Evolutionary conservation across 2,113 vertebrate genomes (phyloP), one percentile per base, ranked within the genome.

Genomic region (Oreochromis aureus): DNA sequence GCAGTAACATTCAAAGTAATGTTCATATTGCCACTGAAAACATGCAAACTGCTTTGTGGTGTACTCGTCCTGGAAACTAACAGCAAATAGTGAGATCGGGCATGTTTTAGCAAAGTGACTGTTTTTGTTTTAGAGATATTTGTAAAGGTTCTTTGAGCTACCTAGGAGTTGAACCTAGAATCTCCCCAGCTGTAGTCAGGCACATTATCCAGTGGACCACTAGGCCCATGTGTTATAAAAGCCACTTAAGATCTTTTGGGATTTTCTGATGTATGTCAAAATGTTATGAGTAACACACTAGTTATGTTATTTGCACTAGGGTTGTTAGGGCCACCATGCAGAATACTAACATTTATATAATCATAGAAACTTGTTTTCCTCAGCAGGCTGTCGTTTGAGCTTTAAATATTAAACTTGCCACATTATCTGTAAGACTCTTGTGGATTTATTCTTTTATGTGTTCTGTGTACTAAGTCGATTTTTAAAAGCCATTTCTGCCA

Each of bases 91-190:
- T 66, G 34, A 34, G 61, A 66, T 39, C 39, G 19, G 34, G 6
- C 19, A 39, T 39, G 61, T 66, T 41, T 69, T 22, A 10, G 63
- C 6, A 41, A 69, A 13, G 63, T 9, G 18, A 69, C 34, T 69
- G 63, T 69, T 39, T 12, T 69, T n/a, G 10, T 39, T 69, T 69
- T 69, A 69, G 34, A 69, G 19, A 22, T 39, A 41, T 22, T 69
- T 39, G 63, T 39, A 41, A 69, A 69, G 19, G 11, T 41, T 69
- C 22, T 41, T 41, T 53, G 56, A 94, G 92, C 89, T 82, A 95
- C 90, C 91, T 92, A 41, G 2, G 63, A 41, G 34, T 69, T 41
- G 4, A 41, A 69, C 63, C 63, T 69, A 69, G 34, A 69, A 22
- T 69, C 63, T 69, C 19, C 34, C 13, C 34, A 41, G 22, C 34